Percentiles rank a stretch among this genome's conserved stretches.
Conservation (phyloP, 2,113 vertebrate species). For the Oryzias javanicus region DNA sequence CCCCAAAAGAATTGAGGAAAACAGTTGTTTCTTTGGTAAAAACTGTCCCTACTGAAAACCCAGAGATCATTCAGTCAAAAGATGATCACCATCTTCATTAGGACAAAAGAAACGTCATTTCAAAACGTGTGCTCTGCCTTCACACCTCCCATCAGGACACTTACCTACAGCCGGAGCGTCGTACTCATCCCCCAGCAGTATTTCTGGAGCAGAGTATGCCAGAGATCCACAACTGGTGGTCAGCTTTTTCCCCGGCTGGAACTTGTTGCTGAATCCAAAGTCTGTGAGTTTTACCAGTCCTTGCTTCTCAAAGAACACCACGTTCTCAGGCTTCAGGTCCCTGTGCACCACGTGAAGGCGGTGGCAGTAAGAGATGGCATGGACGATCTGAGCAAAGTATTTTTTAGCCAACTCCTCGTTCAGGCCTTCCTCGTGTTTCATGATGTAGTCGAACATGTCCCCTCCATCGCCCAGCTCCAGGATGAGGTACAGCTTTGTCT, state of each 20-base stretch:
- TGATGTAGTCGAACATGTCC: constrained; percentile 99
- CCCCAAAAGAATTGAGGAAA: too few species aligned
- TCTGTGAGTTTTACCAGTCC: constrained; percentile 97
- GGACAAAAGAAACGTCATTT: too few species aligned
- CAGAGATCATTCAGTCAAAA: too few species aligned
- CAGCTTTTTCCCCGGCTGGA: constrained; percentile 97
- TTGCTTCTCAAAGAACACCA: constrained; percentile 98
- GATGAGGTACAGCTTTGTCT: constrained; percentile 97
- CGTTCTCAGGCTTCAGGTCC: constrained; percentile 97
- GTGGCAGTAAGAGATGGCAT: constrained; percentile 98
- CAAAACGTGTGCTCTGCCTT: too few species aligned
- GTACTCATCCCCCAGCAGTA: constrained; percentile 95
- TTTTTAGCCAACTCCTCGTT: constrained; percentile 96
- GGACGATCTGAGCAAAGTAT: constrained; percentile 97
- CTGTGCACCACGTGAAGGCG: constrained; percentile 96
- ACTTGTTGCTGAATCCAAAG: constrained; percentile 99
- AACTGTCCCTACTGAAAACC: too few species aligned
- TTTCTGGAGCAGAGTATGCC: constrained; percentile 96
- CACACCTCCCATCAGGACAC: constrained; percentile 36
- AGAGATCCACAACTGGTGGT: constrained; percentile 97
- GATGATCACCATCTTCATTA: too few species aligned
- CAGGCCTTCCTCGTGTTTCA: constrained; percentile 97
- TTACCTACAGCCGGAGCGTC: constrained; percentile 96
- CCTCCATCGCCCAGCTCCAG: constrained; percentile 95
- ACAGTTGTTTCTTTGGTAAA: too few species aligned